A percentile compares a stretch with the other conserved stretches of the same genome.
Evolutionary conservation across 2,113 vertebrate genomes (phyloP).

Genomic region (Chaenogobius annularis): DNA sequence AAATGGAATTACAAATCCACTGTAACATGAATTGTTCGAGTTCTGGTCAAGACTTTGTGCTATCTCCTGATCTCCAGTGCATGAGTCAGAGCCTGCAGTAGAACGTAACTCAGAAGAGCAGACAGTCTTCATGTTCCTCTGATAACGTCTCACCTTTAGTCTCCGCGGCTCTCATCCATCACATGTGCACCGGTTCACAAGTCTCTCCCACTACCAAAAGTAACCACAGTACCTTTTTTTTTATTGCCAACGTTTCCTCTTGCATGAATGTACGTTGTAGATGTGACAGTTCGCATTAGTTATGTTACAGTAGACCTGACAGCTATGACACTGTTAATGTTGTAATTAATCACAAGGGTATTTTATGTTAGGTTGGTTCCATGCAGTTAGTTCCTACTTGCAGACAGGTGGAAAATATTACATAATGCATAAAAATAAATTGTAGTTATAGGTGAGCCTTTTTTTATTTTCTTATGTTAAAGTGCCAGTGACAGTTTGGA

Average conservation of each 20-base stretch:
- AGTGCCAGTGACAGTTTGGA: too few relatives aligned
- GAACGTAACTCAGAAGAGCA: background rate
- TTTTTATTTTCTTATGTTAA: too few relatives aligned
- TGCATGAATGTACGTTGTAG: too few relatives aligned
- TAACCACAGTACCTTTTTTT: background rate
- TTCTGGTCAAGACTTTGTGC: background rate
- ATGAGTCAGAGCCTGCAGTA: constrained; percentile 1
- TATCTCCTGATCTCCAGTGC: background rate
- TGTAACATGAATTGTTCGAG: background rate
- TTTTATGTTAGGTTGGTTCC: constrained; percentile 42
- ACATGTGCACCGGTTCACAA: background rate
- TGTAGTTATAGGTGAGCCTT: background rate
- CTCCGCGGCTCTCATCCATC: background rate
- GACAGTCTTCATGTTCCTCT: constrained; percentile 7
- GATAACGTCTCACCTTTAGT: constrained; percentile 10
- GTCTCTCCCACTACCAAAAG: background rate
- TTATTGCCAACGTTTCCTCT: background rate
- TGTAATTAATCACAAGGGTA: constrained; percentile 45
- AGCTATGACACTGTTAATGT: constrained; percentile 40
- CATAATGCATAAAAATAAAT: background rate
- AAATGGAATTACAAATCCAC: background rate
- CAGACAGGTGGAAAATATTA: constrained; percentile 8
- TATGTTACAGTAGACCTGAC: constrained; percentile 29
- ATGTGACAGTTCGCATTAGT: too few relatives aligned
- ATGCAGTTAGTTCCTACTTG: constrained; percentile 20